Evolutionary conservation across 2,113 vertebrate genomes (phyloP).

Genomic region (Promerops cafer): DNA sequence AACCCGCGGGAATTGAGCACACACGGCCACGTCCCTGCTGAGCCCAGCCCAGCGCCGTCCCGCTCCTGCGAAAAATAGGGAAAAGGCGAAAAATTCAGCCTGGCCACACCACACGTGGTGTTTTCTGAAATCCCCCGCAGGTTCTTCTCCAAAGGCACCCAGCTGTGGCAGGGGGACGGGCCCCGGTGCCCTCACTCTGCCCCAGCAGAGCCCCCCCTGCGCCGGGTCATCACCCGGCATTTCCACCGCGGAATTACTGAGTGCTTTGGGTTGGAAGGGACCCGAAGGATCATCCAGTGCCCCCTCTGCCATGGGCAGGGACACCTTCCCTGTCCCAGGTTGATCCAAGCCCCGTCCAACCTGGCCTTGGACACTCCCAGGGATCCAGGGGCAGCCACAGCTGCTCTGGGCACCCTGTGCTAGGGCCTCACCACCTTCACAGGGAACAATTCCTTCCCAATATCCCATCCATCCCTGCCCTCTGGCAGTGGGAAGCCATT

Average conservation of each 20-base stretch:
- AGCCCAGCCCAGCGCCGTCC: rapidly evolving
- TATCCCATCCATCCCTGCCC: rapidly evolving
- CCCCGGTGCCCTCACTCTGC: background rate
- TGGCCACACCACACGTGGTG: background rate
- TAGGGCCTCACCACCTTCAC: background rate
- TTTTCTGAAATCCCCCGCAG: background rate
- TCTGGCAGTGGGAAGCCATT: background rate
- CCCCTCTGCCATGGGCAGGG: background rate
- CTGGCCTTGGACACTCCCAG: background rate
- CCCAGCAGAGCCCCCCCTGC: background rate
- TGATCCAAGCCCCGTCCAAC: rapidly evolving
- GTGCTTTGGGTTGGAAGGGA: background rate
- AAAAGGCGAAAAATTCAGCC: background rate
- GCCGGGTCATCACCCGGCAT: rapidly evolving
- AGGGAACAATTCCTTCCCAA: background rate
- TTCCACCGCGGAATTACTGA: background rate
- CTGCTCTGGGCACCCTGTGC: rapidly evolving
- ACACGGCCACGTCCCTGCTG: background rate
- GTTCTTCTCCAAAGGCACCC: too few species aligned
- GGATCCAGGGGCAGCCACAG: background rate
- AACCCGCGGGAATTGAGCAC: background rate
- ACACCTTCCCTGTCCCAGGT: rapidly evolving
- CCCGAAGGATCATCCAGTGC: rapidly evolving
- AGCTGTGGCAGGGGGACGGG: background rate
- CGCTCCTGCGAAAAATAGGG: too few species aligned